phyloP scores from a whole-genome alignment of 2,888 invertebrate genomes.

The Dynastes grantii region DNA sequence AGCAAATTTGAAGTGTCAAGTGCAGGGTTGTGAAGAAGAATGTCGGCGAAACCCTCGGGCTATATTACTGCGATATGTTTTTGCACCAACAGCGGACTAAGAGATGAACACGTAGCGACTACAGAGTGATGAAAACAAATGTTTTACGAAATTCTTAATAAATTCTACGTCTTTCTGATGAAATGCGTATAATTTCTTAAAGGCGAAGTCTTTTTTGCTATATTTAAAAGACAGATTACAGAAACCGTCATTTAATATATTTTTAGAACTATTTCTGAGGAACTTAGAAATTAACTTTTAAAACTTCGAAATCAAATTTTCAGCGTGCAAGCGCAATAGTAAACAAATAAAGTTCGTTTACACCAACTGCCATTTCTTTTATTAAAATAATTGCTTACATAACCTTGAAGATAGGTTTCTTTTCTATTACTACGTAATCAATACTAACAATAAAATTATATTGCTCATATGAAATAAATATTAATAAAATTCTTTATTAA shows the following conservation, averaged over 20 bases:
- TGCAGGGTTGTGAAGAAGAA: slow-evolving; percentile 56
- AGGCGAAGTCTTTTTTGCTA: neutral
- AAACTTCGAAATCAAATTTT: no score
- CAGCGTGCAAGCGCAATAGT: no score
- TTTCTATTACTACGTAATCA: no score
- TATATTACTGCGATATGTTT: slow-evolving; percentile 34
- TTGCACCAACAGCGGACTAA: neutral
- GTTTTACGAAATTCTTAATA: neutral
- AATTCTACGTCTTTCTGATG: neutral
- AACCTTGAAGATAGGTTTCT: no score
- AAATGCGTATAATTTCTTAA: neutral
- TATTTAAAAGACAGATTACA: neutral
- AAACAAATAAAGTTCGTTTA: no score
- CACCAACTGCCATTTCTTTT: no score
- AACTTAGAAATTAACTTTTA: no score
- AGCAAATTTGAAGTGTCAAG: slow-evolving; percentile 64
- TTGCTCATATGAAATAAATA: no score
- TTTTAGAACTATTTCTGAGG: no score
- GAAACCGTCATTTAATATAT: neutral
- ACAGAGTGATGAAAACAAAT: neutral
- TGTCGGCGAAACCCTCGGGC: slow-evolving; percentile 29
- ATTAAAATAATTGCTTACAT: no score
- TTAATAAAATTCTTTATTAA: no score
- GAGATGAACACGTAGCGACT: neutral
- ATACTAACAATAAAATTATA: no score